Evolutionary conservation across 2,888 invertebrate species (phyloP).

Genomic region (Biston betularia): DNA sequence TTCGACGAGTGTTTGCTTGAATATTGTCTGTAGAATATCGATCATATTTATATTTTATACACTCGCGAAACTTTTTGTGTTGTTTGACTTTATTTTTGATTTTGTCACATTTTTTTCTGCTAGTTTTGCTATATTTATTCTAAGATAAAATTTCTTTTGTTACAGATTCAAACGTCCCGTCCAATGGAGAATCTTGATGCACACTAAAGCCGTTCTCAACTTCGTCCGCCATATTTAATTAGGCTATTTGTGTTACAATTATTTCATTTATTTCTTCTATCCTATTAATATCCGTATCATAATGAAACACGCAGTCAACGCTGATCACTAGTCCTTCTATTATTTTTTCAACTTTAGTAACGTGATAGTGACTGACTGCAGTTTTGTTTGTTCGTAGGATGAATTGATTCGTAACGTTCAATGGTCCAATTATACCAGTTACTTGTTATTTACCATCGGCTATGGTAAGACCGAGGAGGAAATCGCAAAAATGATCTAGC

Average conservation of each 20-base stretch:
- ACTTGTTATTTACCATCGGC: constrained; percentile 51
- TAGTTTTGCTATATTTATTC: constrained; percentile 3
- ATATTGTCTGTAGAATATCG: constrained; percentile 4
- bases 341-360: constrained; percentile 40
- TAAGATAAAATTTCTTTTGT: constrained; percentile 57
- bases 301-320: constrained; percentile 66
- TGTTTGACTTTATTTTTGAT: background rate
- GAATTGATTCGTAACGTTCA: constrained; percentile 60
- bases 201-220: constrained; percentile 40
- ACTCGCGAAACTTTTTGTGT: constrained; percentile 3
- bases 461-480: constrained; percentile 68
- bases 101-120: background rate
- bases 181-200: constrained; percentile 55
- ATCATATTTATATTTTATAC: constrained; percentile 11
- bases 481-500: constrained; percentile 73
- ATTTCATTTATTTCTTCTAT: constrained; percentile 46
- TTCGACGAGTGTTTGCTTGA: constrained; percentile 26
- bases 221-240: constrained; percentile 58
- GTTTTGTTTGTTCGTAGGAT: constrained; percentile 64
- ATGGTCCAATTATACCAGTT: constrained; percentile 50
- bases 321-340: constrained; percentile 59
- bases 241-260: constrained; percentile 64
- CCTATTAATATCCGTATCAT: constrained; percentile 55
- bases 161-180: constrained; percentile 72
- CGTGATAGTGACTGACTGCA: constrained; percentile 73